Conservation (phyloP, 2,113 vertebrate species). For the Illadopsis cleaveri region DNA sequence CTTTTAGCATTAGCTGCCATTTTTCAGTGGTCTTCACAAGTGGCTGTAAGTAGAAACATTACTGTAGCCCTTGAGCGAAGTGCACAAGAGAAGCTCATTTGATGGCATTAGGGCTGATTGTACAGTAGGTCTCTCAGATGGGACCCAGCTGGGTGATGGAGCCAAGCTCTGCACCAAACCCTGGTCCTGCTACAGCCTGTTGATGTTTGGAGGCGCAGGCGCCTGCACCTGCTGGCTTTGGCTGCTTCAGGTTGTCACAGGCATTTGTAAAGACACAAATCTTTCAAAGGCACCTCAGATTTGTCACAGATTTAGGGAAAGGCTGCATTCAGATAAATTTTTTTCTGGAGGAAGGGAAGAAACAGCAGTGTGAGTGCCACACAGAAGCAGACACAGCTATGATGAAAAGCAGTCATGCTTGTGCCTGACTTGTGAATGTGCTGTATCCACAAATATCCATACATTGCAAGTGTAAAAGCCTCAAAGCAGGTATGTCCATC, state of each 20-base stretch:
- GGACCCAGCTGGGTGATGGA: not conserved
- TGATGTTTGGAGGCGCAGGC: fast-evolving
- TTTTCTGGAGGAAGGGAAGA: not conserved
- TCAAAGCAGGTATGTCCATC: not conserved
- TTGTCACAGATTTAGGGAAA: not conserved
- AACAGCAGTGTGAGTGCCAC: not conserved
- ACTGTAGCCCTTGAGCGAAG: constrained; percentile 12
- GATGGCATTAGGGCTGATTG: not conserved
- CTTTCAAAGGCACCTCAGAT: not conserved
- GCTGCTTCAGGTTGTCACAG: not conserved
- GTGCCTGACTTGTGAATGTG: not conserved
- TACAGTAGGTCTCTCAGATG: not conserved
- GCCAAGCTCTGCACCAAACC: not conserved
- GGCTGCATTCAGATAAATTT: not conserved
- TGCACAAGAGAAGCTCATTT: constrained; percentile 6
- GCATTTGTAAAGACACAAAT: not conserved
- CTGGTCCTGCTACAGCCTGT: not conserved
- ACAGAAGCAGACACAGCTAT: not conserved
- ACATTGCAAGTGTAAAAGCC: not conserved
- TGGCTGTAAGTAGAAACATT: not conserved
- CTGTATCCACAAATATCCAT: not conserved
- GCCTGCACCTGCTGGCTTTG: not conserved
- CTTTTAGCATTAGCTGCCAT: constrained; percentile 32
- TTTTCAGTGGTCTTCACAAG: constrained; percentile 46
- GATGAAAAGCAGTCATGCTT: not conserved